A percentile compares a stretch with the other conserved stretches of the same genome.
Conservation (phyloP, 2,888 invertebrate genomes). For the Halictus ligatus region DNA sequence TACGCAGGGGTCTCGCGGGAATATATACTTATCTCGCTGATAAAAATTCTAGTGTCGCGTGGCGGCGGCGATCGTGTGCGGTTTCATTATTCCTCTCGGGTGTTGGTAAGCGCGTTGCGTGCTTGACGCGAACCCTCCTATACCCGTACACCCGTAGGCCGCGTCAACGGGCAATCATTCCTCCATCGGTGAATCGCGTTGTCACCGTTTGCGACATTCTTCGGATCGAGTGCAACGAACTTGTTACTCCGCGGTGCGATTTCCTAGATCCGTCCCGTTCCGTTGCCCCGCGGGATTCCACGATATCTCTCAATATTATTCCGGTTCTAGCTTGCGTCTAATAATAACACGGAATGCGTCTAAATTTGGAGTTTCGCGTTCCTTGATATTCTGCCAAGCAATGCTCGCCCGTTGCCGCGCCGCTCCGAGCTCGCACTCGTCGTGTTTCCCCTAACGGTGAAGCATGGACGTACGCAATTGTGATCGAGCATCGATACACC, state of each 20-base stretch:
- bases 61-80: constrained; percentile 35
- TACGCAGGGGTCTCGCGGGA: constrained; percentile 3
- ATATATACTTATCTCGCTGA: constrained; percentile 18
- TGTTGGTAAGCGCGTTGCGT: constrained; percentile 24
- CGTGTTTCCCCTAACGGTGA: constrained; percentile 17
- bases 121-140: constrained; percentile 30
- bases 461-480: background rate
- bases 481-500: constrained; percentile 3
- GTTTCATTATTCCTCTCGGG: constrained; percentile 47
- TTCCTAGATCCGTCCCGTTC: constrained; percentile 38
- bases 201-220: constrained; percentile 38
- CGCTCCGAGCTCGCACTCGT: background rate
- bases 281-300: constrained; percentile 22
- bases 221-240: constrained; percentile 42
- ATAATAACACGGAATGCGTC: constrained; percentile 53
- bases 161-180: constrained; percentile 32
- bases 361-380: constrained; percentile 54
- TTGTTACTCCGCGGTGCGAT: background rate
- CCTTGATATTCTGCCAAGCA: constrained; percentile 49
- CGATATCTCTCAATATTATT: constrained; percentile 34
- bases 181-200: constrained; percentile 30
- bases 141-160: constrained; percentile 13
- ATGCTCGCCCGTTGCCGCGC: constrained; percentile 1
- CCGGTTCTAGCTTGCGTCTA: constrained; percentile 25
- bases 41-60: constrained; percentile 46